These are phyloP conservation scores for Amblyteles armatorius DNA, from an alignment of 2,888 invertebrate species.

Conservation along the genomic window DNA sequence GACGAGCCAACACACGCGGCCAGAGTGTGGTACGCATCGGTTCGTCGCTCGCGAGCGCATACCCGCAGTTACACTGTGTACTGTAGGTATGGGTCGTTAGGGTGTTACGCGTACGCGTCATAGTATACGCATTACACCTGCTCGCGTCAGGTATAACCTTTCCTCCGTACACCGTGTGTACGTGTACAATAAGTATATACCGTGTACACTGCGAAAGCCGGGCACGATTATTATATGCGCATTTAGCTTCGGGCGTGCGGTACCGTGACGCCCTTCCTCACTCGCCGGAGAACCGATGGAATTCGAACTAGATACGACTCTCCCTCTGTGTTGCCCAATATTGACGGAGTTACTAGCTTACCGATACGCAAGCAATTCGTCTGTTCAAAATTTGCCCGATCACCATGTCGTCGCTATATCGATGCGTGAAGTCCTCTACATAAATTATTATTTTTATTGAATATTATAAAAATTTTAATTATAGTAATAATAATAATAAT, in stretches of 20 bases:
- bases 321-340: not conserved
- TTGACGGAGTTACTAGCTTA: not conserved
- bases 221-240: slow-evolving; percentile 60
- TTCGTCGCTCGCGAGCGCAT: slow-evolving; percentile 47
- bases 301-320: not conserved
- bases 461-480: too few relatives aligned
- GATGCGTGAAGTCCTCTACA: too few relatives aligned
- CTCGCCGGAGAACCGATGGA: slow-evolving; percentile 8
- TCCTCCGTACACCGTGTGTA: not conserved
- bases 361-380: not conserved
- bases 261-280: slow-evolving; percentile 61
- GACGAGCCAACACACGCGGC: slow-evolving; percentile 30
- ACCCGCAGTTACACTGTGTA: slow-evolving; percentile 39
- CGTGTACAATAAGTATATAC: slow-evolving; percentile 33
- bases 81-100: slow-evolving; percentile 17
- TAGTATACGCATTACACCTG: slow-evolving; percentile 49
- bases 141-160: slow-evolving; percentile 29
- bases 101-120: slow-evolving; percentile 28
- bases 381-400: too few relatives aligned
- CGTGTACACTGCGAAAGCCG: slow-evolving; percentile 6
- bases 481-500: too few relatives aligned
- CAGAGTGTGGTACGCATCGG: slow-evolving; percentile 35
- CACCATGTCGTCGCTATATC: too few relatives aligned
- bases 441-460: too few relatives aligned
- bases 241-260: slow-evolving; percentile 62